phyloP scores from a whole-genome alignment of 1,140 invertebrate species.

The Pseudomyrmex gracilis region DNA sequence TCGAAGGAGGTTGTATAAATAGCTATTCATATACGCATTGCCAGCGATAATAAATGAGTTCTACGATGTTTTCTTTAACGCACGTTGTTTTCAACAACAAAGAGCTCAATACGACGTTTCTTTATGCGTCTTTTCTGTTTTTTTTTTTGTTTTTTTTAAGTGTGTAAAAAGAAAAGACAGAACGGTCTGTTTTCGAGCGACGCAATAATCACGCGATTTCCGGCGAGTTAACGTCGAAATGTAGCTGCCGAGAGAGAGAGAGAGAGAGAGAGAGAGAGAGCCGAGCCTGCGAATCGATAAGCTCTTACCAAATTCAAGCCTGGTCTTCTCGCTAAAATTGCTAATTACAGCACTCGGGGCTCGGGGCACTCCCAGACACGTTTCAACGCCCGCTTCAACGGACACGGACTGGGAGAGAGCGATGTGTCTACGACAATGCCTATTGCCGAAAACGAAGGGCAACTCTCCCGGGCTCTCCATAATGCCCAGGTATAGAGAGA shows the following conservation, averaged over 20 bases:
- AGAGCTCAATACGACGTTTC: background rate
- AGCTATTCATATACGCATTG: background rate
- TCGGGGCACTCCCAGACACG: constrained; percentile 16
- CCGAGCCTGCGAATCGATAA: constrained; percentile 48
- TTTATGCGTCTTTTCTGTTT: too few relatives aligned
- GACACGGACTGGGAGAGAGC: constrained; percentile 8
- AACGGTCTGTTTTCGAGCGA: background rate
- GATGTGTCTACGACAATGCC: constrained; percentile 37
- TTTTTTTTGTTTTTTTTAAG: background rate
- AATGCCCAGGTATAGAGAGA: constrained; percentile 49
- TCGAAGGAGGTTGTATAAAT: background rate
- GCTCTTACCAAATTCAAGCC: constrained; percentile 47
- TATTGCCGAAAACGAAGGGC: constrained; percentile 46
- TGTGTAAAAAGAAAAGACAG: background rate
- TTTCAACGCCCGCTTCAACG: background rate
- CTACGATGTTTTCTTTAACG: background rate
- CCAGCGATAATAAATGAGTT: background rate
- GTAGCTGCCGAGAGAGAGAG: too few relatives aligned
- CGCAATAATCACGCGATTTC: background rate
- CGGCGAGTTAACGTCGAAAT: constrained; percentile 30
- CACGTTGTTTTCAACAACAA: background rate
- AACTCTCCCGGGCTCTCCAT: background rate
- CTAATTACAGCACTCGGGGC: constrained; percentile 36
- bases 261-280: too few relatives aligned
- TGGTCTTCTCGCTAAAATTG: constrained; percentile 44